phyloP scores from a whole-genome alignment of 92 coral and sea anemone species.

The Diadumene lineata region DNA sequence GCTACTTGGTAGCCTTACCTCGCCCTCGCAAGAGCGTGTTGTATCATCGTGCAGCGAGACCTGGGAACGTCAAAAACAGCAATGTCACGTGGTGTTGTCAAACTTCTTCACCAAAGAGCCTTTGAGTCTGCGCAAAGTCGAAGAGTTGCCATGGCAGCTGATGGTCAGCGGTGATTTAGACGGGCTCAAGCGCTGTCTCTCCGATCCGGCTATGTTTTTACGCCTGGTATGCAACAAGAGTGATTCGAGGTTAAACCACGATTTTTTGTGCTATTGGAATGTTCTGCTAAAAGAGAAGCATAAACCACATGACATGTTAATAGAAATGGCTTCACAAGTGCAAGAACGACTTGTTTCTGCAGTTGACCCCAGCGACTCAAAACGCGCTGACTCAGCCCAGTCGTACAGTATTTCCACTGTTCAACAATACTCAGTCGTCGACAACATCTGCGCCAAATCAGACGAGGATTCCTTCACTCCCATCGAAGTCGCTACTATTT shows the following conservation, averaged over 20 bases:
- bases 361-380: conserved; percentile 1
- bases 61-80: conserved; percentile 97
- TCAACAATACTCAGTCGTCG: conserved; percentile 47
- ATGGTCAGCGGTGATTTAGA: conserved; percentile 69
- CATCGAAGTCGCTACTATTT: conserved; percentile 61
- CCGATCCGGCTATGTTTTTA: conserved; percentile 67
- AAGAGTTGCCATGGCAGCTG: conserved; percentile 97
- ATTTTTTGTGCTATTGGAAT: conserved; percentile 77
- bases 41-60: conserved; percentile 76
- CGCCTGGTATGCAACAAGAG: conserved; percentile 41
- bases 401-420: conserved; percentile 17
- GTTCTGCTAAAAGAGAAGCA: conserved; percentile 41
- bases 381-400: conserved; percentile 39
- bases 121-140: conserved; percentile 57
- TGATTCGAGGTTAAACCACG: conserved; percentile 49
- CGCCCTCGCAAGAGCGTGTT: conserved; percentile 89
- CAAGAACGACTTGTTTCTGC: conserved; percentile 52
- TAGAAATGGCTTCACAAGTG: conserved; percentile 52
- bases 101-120: conserved; percentile 70
- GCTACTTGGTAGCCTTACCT: conserved; percentile 83
- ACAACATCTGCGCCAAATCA: conserved; percentile 46
- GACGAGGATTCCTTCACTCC: conserved; percentile 49
- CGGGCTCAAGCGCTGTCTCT: conserved; percentile 53
- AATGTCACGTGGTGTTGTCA: conserved; percentile 85
- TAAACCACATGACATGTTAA: conserved; percentile 56